Conservation (phyloP, 92 coral and sea anemone species). For the Bergia puertoricense region DNA sequence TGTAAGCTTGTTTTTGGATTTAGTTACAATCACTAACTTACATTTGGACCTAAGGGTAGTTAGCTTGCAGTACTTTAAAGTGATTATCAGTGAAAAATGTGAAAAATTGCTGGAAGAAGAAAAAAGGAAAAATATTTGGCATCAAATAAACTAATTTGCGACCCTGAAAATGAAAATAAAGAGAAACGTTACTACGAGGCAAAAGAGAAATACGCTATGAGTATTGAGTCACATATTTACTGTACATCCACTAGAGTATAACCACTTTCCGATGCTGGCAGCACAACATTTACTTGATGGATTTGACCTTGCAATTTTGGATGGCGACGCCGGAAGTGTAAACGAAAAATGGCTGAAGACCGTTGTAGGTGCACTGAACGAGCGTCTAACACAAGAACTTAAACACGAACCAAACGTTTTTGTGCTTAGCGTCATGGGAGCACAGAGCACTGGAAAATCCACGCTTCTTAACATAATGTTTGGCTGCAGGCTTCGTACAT, state of each 20-base stretch:
- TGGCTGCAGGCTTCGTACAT: conserved; percentile 38
- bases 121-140: neutral
- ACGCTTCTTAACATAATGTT: conserved; percentile 52
- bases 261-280: neutral
- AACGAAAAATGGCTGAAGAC: conserved; percentile 34
- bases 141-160: neutral
- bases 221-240: conserved; percentile 36
- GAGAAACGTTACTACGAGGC: neutral
- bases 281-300: conserved; percentile 42
- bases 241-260: neutral
- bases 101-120: neutral
- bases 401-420: conserved; percentile 33
- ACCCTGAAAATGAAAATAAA: neutral
- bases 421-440: conserved; percentile 46
- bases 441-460: conserved; percentile 51
- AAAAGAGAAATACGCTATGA: neutral
- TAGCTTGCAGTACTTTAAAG: neutral
- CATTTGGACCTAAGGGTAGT: neutral
- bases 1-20: neutral
- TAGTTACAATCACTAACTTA: neutral
- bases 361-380: conserved; percentile 6
- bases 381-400: neutral
- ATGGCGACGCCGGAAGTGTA: conserved; percentile 44
- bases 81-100: neutral
- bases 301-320: conserved; percentile 42